phyloP scores from a whole-genome alignment of 2,797 vertebrate species.

The Semotilus atromaculatus region DNA sequence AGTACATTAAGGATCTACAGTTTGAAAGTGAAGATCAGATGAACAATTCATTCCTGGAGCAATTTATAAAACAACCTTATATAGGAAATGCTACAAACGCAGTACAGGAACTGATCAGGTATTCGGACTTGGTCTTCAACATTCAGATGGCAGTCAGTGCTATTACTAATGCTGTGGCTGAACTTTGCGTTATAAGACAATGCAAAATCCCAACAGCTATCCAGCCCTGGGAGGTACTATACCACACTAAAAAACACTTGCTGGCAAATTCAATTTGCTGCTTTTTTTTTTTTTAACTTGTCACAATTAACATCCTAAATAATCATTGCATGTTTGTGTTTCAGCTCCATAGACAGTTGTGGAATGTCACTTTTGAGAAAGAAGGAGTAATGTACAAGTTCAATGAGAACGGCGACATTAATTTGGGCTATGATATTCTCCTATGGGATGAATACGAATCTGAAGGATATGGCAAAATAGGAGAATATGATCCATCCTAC shows the following conservation, averaged over 20 bases:
- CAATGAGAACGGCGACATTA: slow-evolving; percentile 81
- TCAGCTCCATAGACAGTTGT: slow-evolving; percentile 80
- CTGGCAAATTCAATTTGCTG: background rate
- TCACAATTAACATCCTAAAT: background rate
- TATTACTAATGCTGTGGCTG: slow-evolving; percentile 79
- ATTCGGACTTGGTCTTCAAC: slow-evolving; percentile 74
- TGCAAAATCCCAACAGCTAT: slow-evolving; percentile 76
- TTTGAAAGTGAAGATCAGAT: slow-evolving; percentile 21
- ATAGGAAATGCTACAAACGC: background rate
- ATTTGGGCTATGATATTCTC: slow-evolving; percentile 81
- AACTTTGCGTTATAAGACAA: slow-evolving; percentile 74
- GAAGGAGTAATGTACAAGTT: slow-evolving; percentile 75
- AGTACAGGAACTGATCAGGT: slow-evolving; percentile 53
- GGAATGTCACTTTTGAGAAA: slow-evolving; percentile 71
- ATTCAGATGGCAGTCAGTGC: slow-evolving; percentile 84
- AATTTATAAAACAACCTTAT: slow-evolving; percentile 37
- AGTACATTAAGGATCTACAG: slow-evolving; percentile 77
- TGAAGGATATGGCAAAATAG: slow-evolving; percentile 73
- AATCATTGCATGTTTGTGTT: slow-evolving; percentile 16
- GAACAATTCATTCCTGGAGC: slow-evolving; percentile 76
- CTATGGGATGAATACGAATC: slow-evolving; percentile 78
- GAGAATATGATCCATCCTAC: slow-evolving; percentile 77
- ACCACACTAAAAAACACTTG: background rate
- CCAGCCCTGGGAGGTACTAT: slow-evolving; percentile 85
- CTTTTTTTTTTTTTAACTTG: background rate